These are phyloP conservation scores for Sturmia bella DNA, from an alignment of 2,888 invertebrate species.

Conservation along the genomic window DNA sequence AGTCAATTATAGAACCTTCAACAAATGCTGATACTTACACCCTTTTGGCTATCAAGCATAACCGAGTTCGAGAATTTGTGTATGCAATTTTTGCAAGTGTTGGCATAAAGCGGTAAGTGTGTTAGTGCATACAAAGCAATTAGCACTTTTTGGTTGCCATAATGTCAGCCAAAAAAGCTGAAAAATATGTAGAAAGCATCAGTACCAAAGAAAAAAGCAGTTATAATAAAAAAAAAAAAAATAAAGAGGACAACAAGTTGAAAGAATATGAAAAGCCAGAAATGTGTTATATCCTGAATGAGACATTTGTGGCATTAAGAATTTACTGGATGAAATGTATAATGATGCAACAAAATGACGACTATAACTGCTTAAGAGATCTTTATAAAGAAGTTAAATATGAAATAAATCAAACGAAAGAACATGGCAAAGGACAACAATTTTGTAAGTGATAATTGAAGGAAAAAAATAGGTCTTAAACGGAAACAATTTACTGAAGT, in stretches of 20 bases:
- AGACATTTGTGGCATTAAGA: constrained; percentile 63
- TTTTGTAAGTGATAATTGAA: background rate
- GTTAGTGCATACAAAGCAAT: constrained; percentile 58
- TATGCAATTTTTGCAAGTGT: too few species aligned
- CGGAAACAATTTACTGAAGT: background rate
- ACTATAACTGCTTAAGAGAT: constrained; percentile 53
- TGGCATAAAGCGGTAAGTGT: background rate
- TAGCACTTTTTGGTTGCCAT: constrained; percentile 68
- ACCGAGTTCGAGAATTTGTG: too few species aligned
- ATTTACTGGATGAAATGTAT: constrained; percentile 55
- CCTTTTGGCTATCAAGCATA: too few species aligned
- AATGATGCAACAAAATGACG: constrained; percentile 60
- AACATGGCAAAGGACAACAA: background rate
- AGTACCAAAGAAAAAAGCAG: background rate
- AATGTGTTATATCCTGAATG: constrained; percentile 69
- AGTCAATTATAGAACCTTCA: too few species aligned
- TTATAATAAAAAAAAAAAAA: constrained; percentile 9
- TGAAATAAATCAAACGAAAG: background rate
- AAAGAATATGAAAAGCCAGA: constrained; percentile 54
- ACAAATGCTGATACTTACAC: too few species aligned
- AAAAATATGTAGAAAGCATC: constrained; percentile 20
- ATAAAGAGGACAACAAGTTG: constrained; percentile 43
- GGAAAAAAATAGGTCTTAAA: background rate
- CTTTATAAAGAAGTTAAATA: constrained; percentile 11
- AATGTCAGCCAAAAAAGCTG: constrained; percentile 60